phyloP scores from a whole-genome alignment of 2,888 invertebrate genomes.

The Drosophila testacea region DNA sequence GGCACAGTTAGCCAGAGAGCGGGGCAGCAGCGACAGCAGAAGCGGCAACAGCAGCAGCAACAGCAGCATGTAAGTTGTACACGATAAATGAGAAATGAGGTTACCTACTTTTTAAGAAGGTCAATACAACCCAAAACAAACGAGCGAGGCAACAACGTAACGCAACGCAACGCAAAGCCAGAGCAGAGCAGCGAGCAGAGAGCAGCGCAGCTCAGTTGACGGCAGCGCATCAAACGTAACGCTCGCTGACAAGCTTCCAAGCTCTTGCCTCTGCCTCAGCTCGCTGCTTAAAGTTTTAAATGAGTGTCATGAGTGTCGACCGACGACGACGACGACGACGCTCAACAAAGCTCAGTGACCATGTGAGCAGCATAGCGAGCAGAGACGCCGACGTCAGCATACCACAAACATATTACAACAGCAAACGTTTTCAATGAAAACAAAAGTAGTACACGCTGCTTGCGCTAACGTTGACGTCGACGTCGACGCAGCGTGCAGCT shows the following conservation, averaged over 20 bases:
- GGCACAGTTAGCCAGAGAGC: slow-evolving; percentile 29
- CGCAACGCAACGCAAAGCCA: slow-evolving; percentile 47
- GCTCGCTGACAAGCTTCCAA: slow-evolving; percentile 44
- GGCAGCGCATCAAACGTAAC: slow-evolving; percentile 33
- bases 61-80: slow-evolving; percentile 79
- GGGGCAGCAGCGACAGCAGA: slow-evolving; percentile 11
- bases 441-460: slow-evolving; percentile 78
- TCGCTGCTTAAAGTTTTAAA: slow-evolving; percentile 53
- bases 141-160: slow-evolving; percentile 75
- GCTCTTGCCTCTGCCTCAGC: slow-evolving; percentile 26
- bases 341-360: slow-evolving; percentile 78
- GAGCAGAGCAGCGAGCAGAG: slow-evolving; percentile 35
- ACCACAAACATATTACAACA: slow-evolving; percentile 78
- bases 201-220: slow-evolving; percentile 21
- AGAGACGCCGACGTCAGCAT: slow-evolving; percentile 46
- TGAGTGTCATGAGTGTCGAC: slow-evolving; percentile 54
- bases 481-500: slow-evolving; percentile 31
- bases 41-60: slow-evolving; percentile 24
- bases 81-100: slow-evolving; percentile 84
- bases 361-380: slow-evolving; percentile 65
- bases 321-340: slow-evolving; percentile 28
- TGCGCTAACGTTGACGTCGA: slow-evolving; percentile 22
- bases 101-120: slow-evolving; percentile 85
- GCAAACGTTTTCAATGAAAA: slow-evolving; percentile 80
- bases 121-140: slow-evolving; percentile 83